Evolutionary conservation across 2,113 vertebrate genomes (phyloP).

Genomic region (Ivindomyrus marchei): DNA sequence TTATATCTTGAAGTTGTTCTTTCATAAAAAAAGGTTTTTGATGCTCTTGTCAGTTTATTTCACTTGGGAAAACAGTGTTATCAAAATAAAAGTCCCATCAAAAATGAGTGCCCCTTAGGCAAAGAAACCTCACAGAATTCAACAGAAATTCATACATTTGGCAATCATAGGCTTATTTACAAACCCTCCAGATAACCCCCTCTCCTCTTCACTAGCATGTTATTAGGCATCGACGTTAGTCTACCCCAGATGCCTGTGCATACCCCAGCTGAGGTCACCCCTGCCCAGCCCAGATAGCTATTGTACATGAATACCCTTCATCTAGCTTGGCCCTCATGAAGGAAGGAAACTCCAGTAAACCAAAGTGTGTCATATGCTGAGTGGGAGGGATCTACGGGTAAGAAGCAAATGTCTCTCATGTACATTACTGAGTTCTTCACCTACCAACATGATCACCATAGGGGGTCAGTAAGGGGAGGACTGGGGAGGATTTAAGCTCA

Average conservation of each 20-base stretch:
- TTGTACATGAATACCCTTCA: neutral
- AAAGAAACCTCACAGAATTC: neutral
- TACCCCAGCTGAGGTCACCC: neutral
- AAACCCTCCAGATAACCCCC: neutral
- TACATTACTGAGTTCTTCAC: neutral
- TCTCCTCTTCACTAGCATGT: neutral
- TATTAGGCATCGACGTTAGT: neutral
- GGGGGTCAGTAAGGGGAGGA: neutral
- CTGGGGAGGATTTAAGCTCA: neutral
- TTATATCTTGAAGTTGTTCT: neutral
- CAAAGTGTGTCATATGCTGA: conserved; percentile 20
- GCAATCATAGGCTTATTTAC: neutral
- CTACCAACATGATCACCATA: neutral
- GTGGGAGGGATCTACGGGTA: conserved; percentile 46
- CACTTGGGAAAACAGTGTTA: neutral
- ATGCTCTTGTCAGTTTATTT: neutral
- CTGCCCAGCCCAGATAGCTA: neutral
- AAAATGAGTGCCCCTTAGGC: neutral
- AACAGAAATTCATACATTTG: neutral
- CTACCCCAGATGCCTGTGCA: neutral
- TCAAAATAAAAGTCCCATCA: neutral
- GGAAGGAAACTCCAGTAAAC: conserved; percentile 32
- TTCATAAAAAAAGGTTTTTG: neutral
- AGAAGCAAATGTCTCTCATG: conserved; percentile 25
- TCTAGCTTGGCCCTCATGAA: neutral